Base-by-base conservation (phyloP, 2,797 vertebrate genomes). In the Enteromius trimaculatus region DNA sequence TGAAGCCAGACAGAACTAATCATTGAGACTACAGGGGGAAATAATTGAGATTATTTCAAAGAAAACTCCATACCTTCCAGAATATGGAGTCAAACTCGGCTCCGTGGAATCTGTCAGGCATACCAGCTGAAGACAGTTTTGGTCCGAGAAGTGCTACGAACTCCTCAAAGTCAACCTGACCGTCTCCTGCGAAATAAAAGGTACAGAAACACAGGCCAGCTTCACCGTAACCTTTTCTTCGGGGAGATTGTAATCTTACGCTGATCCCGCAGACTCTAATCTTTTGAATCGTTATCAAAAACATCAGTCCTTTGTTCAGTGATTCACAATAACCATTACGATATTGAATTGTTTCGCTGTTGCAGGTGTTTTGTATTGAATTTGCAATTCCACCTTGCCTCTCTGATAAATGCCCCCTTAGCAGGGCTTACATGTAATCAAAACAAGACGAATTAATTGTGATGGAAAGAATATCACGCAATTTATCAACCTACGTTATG, bases 51-150 rank as follows among this genome's bases (percentile, higher is more conserved):
- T 44, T 9, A 47, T 37, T 82, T 78, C 51, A 68, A 42, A 21
- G 44, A 16, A 78, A 83, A 51, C 58, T 60, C 29, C 47, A 79
- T 92, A 99, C 98, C 97, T 99, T 99, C 98, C 98, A 98, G 93
- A 99, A 99, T 86, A 99, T 97, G 0, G 97, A 98, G 91, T 99
- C 98, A 23, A 99, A 99, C 88, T 99, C 97, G 0, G 97, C 97
- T 88, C 98, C 97, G 0, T 96, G 95, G 90, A 99, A 99, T 88
- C 97, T 97, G 92, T 99, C 97, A 0, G 98, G 98, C 91, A 99
- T 97, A 34, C 97, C 97, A 0, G 97, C 95, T 11, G 96, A 92
- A 47, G 97, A 96, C 23, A 99, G 94, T 88, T 98, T 99, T 81
- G 98, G 98, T 31, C 98, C 98, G 29, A 99, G 94, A 85, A 99